phyloP scores from a whole-genome alignment of 2,113 vertebrate genomes.

The Athene noctua region DNA sequence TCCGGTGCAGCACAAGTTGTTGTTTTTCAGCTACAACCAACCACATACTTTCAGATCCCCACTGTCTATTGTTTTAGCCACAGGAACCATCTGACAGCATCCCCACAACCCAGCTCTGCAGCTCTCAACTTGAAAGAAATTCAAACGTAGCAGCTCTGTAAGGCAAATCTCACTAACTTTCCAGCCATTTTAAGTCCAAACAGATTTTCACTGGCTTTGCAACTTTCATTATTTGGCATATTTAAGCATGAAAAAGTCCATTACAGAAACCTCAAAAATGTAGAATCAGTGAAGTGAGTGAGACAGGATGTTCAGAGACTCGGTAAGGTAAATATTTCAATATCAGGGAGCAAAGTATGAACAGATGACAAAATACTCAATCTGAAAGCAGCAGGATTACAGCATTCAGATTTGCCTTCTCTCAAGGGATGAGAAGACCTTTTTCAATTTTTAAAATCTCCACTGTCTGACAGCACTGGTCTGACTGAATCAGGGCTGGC shows the following conservation, averaged over 20 bases:
- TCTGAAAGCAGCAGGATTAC: neutral
- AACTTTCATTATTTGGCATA: neutral
- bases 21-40: neutral
- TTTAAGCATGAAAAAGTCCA: neutral
- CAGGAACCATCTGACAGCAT: accelerated
- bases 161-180: neutral
- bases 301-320: neutral
- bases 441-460: neutral
- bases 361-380: neutral
- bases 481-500: neutral
- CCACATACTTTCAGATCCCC: neutral
- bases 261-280: neutral
- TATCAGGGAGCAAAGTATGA: neutral
- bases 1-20: neutral
- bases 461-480: neutral
- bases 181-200: neutral
- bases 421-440: neutral
- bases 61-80: accelerated
- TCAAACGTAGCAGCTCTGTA: neutral
- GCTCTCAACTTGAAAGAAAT: neutral
- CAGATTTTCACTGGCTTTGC: neutral
- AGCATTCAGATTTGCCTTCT: neutral
- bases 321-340: neutral
- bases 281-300: neutral
- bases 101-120: neutral